Conservation (phyloP, 2,113 vertebrate species). For the Brachypteracias leptosomus region DNA sequence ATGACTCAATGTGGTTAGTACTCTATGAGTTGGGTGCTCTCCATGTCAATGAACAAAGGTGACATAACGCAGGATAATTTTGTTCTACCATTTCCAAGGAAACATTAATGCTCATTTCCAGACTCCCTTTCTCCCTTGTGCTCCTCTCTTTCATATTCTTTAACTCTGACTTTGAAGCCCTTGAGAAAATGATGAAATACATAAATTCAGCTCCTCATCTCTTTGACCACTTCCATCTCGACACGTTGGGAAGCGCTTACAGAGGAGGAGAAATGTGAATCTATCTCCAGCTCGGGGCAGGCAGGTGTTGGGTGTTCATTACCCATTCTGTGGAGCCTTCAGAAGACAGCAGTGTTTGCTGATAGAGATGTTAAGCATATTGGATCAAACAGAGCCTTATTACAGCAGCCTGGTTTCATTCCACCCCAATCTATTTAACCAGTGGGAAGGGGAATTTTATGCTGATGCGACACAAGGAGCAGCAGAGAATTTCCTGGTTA, state of each 20-base stretch:
- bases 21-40: not conserved
- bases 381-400: slow-evolving; percentile 22
- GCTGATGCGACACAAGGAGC: not conserved
- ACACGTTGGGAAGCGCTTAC: not conserved
- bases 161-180: not conserved
- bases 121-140: not conserved
- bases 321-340: not conserved
- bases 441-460: not conserved
- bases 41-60: not conserved
- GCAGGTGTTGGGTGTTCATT: not conserved
- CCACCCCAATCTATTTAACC: not conserved
- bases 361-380: slow-evolving; percentile 19
- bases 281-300: not conserved
- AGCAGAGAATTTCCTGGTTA: not conserved
- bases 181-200: not conserved
- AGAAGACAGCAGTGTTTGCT: slow-evolving; percentile 26
- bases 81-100: not conserved
- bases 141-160: not conserved
- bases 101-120: not conserved
- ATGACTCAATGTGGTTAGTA: not conserved
- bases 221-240: not conserved
- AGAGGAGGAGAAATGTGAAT: not conserved
- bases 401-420: not conserved
- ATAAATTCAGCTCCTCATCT: not conserved
- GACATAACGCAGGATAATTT: not conserved